Conservation (phyloP, 2,888 invertebrate species). For the Acrobasis consociella region DNA sequence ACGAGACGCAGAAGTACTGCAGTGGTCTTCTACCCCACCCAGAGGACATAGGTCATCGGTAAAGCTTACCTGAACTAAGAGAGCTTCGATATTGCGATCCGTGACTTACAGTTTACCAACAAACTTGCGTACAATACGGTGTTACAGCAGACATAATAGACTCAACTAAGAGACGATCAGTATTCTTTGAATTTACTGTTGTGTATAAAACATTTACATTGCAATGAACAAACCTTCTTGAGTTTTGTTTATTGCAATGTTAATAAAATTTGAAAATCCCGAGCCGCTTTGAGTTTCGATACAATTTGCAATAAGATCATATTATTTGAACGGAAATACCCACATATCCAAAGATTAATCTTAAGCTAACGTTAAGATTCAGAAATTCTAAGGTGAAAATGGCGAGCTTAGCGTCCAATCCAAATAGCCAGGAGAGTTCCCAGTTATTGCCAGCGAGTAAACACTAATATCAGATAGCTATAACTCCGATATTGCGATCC, state of each 20-base stretch:
- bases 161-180: no score
- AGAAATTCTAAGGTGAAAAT: constrained; percentile 27
- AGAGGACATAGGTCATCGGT: no score
- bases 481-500: constrained; percentile 44
- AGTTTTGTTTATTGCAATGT: no score
- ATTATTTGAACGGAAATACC: background rate
- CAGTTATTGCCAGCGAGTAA: constrained; percentile 56
- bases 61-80: no score
- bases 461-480: constrained; percentile 51
- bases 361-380: background rate
- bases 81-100: no score
- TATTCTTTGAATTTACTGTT: no score
- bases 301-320: background rate
- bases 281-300: background rate
- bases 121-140: no score
- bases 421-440: constrained; percentile 36
- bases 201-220: background rate
- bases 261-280: no score
- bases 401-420: constrained; percentile 22
- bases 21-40: no score
- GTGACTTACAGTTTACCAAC: no score
- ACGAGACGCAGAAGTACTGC: no score
- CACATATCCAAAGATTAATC: constrained; percentile 2
- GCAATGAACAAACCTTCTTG: background rate
- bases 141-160: no score